Evolutionary conservation across 2,888 invertebrate species (phyloP).

Genomic region (Orthosia cruda): DNA sequence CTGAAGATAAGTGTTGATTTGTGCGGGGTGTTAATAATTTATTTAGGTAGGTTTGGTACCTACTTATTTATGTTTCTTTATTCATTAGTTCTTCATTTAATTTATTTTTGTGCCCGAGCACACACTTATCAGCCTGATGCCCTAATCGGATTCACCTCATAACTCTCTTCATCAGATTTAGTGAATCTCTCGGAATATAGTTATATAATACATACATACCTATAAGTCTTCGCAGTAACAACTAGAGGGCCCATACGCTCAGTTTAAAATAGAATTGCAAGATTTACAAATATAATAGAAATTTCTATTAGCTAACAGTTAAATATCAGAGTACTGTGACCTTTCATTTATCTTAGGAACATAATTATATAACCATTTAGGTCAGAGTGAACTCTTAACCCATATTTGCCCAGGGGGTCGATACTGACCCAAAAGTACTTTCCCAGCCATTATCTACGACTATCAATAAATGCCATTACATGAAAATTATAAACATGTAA

Average conservation of each 20-base stretch:
- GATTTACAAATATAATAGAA: neutral
- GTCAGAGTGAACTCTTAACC: too few species aligned
- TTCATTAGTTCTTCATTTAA: neutral
- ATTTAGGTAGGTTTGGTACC: neutral
- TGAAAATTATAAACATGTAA: too few species aligned
- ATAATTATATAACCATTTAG: too few species aligned
- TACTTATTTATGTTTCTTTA: neutral
- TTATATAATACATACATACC: neutral
- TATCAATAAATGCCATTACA: too few species aligned
- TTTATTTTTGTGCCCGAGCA: neutral
- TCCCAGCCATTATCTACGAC: too few species aligned
- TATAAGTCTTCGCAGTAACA: neutral
- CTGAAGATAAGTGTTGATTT: too few species aligned
- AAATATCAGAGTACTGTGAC: too few species aligned
- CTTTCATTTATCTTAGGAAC: too few species aligned
- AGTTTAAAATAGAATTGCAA: neutral
- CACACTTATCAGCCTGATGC: neutral
- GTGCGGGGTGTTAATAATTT: neutral
- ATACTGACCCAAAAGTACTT: too few species aligned
- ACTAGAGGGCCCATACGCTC: neutral
- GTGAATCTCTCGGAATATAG: neutral
- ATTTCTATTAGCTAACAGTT: too few species aligned
- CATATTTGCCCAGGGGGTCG: too few species aligned
- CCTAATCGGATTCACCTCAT: neutral
- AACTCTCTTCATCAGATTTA: neutral